Percentiles rank a stretch among this genome's conserved stretches.
Conservation (phyloP, 2,888 invertebrate genomes). For the Pyralis farinalis region DNA sequence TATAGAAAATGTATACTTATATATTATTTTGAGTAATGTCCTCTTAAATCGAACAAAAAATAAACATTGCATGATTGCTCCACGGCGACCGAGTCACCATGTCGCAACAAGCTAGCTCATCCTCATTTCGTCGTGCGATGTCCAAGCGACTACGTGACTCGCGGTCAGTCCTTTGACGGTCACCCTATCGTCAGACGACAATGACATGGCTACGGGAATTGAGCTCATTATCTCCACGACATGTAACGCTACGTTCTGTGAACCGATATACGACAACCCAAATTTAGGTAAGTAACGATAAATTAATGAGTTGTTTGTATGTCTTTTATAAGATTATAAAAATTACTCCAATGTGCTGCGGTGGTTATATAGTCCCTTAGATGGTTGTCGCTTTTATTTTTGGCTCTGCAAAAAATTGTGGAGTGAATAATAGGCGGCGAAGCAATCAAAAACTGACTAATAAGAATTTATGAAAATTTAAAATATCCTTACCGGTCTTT, state of each 20-base stretch:
- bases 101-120: slow-evolving; percentile 10
- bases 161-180: background rate
- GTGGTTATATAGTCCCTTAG: too few relatives aligned
- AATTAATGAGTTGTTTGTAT: too few relatives aligned
- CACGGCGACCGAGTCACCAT: slow-evolving; percentile 7
- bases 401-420: too few relatives aligned
- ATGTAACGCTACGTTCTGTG: slow-evolving; percentile 67
- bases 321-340: too few relatives aligned
- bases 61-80: slow-evolving; percentile 15
- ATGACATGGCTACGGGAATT: slow-evolving; percentile 57
- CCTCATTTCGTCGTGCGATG: slow-evolving; percentile 15
- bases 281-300: slow-evolving; percentile 38
- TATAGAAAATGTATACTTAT: background rate
- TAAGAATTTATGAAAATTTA: too few relatives aligned
- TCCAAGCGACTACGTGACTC: slow-evolving; percentile 4
- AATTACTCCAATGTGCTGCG: too few relatives aligned
- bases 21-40: slow-evolving; percentile 22
- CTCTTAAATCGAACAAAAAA: slow-evolving; percentile 29
- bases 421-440: too few relatives aligned
- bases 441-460: too few relatives aligned
- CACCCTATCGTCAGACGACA: slow-evolving; percentile 14
- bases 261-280: slow-evolving; percentile 48
- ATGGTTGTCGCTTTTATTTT: too few relatives aligned
- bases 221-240: slow-evolving; percentile 63
- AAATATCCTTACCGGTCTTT: too few relatives aligned